A percentile compares a stretch with the other conserved stretches of the same genome.
Conservation (phyloP, 2,797 vertebrate species). For the Gymnothorax javanicus region DNA sequence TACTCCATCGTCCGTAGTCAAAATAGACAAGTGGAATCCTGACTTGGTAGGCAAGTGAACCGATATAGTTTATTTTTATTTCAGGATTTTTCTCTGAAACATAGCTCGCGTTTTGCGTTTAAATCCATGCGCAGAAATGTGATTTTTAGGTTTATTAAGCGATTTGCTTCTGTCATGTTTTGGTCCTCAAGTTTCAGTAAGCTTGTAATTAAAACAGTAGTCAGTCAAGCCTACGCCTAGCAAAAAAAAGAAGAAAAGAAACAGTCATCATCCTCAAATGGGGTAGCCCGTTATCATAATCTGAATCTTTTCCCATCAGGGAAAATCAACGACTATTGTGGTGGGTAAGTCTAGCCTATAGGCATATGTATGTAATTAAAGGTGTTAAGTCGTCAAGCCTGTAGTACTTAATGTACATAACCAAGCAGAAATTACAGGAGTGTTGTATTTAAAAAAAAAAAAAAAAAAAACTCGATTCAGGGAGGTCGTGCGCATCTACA, state of each 20-base stretch:
- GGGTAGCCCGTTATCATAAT: background rate
- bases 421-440: background rate
- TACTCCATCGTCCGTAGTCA: constrained; percentile 59
- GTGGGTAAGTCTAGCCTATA: background rate
- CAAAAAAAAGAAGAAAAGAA: background rate
- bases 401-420: background rate
- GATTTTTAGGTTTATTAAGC: background rate
- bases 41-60: constrained; percentile 54
- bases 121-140: background rate
- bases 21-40: constrained; percentile 62
- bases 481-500: no score
- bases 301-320: background rate
- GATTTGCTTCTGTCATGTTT: background rate
- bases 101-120: background rate
- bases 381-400: background rate
- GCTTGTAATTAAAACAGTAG: background rate
- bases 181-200: background rate
- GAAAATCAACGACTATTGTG: background rate
- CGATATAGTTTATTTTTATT: background rate
- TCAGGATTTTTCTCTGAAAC: background rate
- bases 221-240: background rate
- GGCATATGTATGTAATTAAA: background rate
- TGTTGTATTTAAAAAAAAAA: no score
- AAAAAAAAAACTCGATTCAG: no score
- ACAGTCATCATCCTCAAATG: background rate